A percentile compares a stretch with the other conserved stretches of the same genome.
Conservation (phyloP, 2,113 vertebrate genomes). For the Leucopternis melanops region DNA sequence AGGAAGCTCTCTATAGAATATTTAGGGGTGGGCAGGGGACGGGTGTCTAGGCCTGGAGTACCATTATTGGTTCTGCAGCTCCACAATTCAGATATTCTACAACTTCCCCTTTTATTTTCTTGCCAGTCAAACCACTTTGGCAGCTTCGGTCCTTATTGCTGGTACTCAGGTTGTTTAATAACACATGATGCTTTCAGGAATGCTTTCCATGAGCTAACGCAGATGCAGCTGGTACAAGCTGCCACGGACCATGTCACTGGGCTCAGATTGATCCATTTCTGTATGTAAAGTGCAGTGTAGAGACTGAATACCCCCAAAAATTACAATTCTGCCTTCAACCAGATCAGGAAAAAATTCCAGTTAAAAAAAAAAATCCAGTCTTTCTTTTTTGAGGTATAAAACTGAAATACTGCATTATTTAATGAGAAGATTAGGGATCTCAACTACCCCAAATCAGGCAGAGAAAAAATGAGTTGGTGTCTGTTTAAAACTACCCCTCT, state of each 20-base stretch:
- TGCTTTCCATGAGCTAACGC: neutral
- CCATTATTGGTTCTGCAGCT: neutral
- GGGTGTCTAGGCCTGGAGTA: neutral
- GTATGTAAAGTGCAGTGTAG: neutral
- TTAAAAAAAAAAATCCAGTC: neutral
- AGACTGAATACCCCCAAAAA: neutral
- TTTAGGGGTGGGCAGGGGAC: neutral
- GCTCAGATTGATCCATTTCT: neutral
- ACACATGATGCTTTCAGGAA: neutral
- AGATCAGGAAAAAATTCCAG: neutral
- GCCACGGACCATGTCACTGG: rapidly evolving
- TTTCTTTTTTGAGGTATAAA: neutral
- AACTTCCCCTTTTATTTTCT: neutral
- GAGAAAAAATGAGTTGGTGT: neutral
- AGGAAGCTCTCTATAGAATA: neutral
- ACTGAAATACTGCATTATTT: neutral
- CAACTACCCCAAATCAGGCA: neutral
- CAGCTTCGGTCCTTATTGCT: neutral
- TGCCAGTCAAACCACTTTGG: neutral
- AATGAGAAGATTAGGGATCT: neutral
- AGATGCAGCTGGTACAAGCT: neutral
- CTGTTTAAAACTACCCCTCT: neutral
- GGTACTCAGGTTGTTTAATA: neutral
- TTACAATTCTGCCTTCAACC: neutral
- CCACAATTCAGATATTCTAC: neutral